Conservation (phyloP, 30 jellyfish, hydroid and myxozoan genomes). For the Catostylus mosaicus region DNA sequence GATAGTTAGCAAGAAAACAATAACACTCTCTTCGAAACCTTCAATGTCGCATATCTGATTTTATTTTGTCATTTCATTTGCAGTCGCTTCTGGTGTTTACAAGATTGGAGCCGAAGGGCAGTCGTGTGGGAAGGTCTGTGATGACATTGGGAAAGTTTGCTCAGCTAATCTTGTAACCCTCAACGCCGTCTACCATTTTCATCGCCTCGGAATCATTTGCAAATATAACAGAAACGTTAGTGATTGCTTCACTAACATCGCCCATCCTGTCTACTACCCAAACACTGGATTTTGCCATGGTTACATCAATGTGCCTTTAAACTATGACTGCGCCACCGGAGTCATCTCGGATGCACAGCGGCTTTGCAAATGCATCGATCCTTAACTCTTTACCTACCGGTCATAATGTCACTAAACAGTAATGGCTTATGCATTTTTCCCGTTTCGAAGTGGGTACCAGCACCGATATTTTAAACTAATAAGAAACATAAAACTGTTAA, state of each 20-base stretch:
- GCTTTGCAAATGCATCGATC: slow-evolving; percentile 37
- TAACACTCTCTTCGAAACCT: too few species aligned
- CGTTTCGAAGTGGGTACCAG: too few species aligned
- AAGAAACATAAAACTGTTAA: too few species aligned
- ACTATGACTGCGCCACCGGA: slow-evolving; percentile 44
- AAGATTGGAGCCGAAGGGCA: slow-evolving; percentile 24
- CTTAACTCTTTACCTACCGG: too few species aligned
- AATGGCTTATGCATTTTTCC: too few species aligned
- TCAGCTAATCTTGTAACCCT: slow-evolving; percentile 16
- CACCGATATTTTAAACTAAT: too few species aligned
- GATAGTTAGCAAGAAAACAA: too few species aligned
- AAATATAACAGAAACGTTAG: neutral
- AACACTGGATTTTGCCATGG: slow-evolving; percentile 19
- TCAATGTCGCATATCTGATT: too few species aligned
- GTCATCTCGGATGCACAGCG: slow-evolving; percentile 1
- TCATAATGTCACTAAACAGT: too few species aligned
- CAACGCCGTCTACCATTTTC: slow-evolving; percentile 29
- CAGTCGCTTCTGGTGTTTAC: neutral
- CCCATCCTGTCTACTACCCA: slow-evolving; percentile 18
- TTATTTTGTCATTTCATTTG: neutral
- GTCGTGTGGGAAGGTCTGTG: slow-evolving; percentile 35
- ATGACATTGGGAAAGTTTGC: slow-evolving; percentile 9
- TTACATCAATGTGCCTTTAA: slow-evolving; percentile 27
- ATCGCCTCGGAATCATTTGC: slow-evolving; percentile 38
- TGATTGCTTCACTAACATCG: slow-evolving; percentile 12